Evolutionary conservation across 2,888 invertebrate genomes (phyloP).

Genomic region (Cataglyphis altisquamis): DNA sequence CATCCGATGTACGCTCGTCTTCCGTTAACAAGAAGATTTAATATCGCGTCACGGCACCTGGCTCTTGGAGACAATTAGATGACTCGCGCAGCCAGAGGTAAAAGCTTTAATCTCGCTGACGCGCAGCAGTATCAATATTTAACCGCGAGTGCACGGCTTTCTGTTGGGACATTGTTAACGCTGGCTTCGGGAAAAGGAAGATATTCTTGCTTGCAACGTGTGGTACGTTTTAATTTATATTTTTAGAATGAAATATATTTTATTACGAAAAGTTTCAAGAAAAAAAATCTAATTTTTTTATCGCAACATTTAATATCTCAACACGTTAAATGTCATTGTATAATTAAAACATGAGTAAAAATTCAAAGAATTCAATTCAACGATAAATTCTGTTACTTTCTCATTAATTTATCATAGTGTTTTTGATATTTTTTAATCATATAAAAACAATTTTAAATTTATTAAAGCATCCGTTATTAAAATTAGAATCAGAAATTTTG

Average conservation of each 20-base stretch:
- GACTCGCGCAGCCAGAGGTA: conserved; percentile 38
- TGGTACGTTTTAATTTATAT: not conserved
- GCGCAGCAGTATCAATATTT: conserved; percentile 49
- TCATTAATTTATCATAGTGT: not conserved
- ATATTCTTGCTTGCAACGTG: conserved; percentile 9
- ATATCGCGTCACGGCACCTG: conserved; percentile 42
- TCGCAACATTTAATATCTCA: not conserved
- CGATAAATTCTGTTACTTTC: not conserved
- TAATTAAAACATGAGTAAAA: not conserved
- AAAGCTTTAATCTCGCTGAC: conserved; percentile 54
- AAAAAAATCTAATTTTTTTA: not conserved
- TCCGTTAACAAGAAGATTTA: conserved; percentile 57
- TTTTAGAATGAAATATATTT: not conserved
- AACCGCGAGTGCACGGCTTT: conserved; percentile 39
- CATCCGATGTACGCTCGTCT: conserved; percentile 41
- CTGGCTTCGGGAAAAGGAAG: not conserved
- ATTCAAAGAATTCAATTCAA: not conserved
- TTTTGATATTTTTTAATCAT: not conserved
- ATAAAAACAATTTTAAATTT: not conserved
- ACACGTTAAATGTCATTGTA: not conserved
- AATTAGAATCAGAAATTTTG: not conserved
- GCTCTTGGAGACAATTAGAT: conserved; percentile 55
- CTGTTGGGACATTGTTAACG: conserved; percentile 47
- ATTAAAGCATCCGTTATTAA: not conserved
- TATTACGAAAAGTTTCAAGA: not conserved